Conservation (phyloP, 2,888 invertebrate genomes). For the Synergus itoensis region DNA sequence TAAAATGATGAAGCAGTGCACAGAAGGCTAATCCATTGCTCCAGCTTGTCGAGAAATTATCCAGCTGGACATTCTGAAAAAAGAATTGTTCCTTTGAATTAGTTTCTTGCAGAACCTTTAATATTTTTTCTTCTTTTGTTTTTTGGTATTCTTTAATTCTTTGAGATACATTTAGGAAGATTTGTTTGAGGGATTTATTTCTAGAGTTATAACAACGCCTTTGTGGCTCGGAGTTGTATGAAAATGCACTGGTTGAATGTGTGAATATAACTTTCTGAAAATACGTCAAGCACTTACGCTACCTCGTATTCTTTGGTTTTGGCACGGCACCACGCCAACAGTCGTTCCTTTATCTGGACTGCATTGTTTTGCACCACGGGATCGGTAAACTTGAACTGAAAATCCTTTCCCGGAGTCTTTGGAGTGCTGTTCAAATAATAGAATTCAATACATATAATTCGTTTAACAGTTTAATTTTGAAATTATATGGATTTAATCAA, state of each 20-base stretch:
- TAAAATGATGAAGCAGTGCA: constrained; percentile 98
- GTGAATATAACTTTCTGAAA: constrained; percentile 32
- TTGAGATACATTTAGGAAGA: not conserved
- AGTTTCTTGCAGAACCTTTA: not conserved
- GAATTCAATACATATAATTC: constrained; percentile 32
- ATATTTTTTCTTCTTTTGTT: not conserved
- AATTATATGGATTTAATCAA: not conserved
- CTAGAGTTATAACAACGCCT: not conserved
- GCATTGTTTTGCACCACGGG: constrained; percentile 94
- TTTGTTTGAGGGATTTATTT: not conserved
- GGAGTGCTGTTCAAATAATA: constrained; percentile 84
- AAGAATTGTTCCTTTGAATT: not conserved
- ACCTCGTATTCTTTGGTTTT: constrained; percentile 99
- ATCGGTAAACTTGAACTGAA: constrained; percentile 95
- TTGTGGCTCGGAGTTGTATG: not conserved
- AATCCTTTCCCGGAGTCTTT: constrained; percentile 84
- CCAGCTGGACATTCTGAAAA: constrained; percentile 94
- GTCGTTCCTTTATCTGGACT: constrained; percentile 96
- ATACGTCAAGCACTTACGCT: constrained; percentile 31
- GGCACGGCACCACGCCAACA: constrained; percentile 98
- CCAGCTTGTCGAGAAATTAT: constrained; percentile 99
- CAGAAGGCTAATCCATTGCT: constrained; percentile 99
- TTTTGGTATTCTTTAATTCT: not conserved
- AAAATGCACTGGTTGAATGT: not conserved
- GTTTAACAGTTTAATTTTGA: no score